A percentile compares a stretch with the other conserved stretches of the same genome.
phyloP scores from a whole-genome alignment of 1,140 invertebrate species.

The Vanessa atalanta region DNA sequence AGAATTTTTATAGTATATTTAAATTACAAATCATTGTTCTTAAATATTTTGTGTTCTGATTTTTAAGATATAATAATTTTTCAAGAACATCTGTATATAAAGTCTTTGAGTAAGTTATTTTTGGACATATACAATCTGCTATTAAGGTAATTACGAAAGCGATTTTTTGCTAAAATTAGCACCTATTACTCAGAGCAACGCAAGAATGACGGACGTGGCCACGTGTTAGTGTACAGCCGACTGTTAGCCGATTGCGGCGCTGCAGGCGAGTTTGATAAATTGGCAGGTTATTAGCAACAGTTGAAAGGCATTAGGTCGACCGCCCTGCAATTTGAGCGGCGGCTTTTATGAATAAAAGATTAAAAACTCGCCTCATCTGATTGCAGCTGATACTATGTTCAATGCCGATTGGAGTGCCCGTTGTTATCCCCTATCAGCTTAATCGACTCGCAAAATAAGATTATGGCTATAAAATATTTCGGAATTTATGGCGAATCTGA shows the following conservation, averaged over 20 bases:
- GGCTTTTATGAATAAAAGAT: conserved; percentile 76
- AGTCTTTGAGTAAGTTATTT: not conserved
- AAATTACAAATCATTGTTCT: too few relatives aligned
- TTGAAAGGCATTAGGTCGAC: conserved; percentile 77
- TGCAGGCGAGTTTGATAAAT: conserved; percentile 75
- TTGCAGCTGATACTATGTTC: conserved; percentile 59
- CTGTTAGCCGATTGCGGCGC: conserved; percentile 35
- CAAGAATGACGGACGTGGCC: conserved; percentile 28
- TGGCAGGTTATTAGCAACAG: conserved; percentile 80
- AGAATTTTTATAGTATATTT: conserved; percentile 27
- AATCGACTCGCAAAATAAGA: conserved; percentile 52
- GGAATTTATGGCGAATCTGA: conserved; percentile 33
- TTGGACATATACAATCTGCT: not conserved
- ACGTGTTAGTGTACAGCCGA: conserved; percentile 30
- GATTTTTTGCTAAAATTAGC: conserved; percentile 39
- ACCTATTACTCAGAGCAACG: conserved; percentile 30
- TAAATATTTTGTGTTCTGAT: too few relatives aligned
- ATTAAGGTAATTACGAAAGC: conserved; percentile 23
- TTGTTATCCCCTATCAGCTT: conserved; percentile 56
- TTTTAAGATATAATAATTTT: not conserved
- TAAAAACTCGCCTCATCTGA: conserved; percentile 68
- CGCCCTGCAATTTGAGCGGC: conserved; percentile 75
- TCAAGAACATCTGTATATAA: not conserved
- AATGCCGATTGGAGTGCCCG: conserved; percentile 51
- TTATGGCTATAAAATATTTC: conserved; percentile 51